Evolutionary conservation across 2,888 invertebrate species (phyloP).

Genomic region (Blastobasis lacticolella): DNA sequence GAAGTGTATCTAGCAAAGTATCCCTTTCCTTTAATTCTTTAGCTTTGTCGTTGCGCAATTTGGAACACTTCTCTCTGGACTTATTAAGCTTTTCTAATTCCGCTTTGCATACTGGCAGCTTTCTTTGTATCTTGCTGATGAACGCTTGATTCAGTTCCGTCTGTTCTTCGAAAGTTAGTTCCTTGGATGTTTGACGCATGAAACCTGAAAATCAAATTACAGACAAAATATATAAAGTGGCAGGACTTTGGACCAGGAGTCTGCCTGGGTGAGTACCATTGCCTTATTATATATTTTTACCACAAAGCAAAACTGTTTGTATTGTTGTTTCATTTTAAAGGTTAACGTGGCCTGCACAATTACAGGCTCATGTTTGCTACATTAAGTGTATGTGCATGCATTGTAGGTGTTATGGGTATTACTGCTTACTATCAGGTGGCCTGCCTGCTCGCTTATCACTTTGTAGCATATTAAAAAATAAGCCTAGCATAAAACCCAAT

Average conservation of each 20-base stretch:
- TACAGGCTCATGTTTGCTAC: too few relatives aligned
- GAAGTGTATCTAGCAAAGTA: slow-evolving; percentile 44
- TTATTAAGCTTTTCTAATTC: slow-evolving; percentile 44
- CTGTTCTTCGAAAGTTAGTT: slow-evolving; percentile 60
- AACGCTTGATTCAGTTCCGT: slow-evolving; percentile 55
- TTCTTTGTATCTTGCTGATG: slow-evolving; percentile 46
- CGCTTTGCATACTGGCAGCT: slow-evolving; percentile 39
- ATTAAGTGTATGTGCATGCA: too few relatives aligned
- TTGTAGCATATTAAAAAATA: too few relatives aligned
- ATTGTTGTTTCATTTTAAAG: too few relatives aligned
- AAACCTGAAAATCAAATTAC: slow-evolving; percentile 36
- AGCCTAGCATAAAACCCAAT: too few relatives aligned
- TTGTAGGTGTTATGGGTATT: too few relatives aligned
- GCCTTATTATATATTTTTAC: too few relatives aligned
- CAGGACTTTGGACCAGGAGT: neutral
- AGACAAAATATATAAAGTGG: neutral
- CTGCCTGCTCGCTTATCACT: too few relatives aligned
- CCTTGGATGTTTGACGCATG: slow-evolving; percentile 43
- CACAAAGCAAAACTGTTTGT: too few relatives aligned
- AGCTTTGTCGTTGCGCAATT: slow-evolving; percentile 32
- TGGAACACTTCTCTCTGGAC: slow-evolving; percentile 19
- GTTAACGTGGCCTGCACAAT: too few relatives aligned
- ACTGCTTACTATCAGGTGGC: too few relatives aligned
- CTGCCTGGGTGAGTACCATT: neutral
- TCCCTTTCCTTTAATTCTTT: slow-evolving; percentile 47